Evolutionary conservation across 2,113 vertebrate species (phyloP).

Genomic region (Zapornia atra): DNA sequence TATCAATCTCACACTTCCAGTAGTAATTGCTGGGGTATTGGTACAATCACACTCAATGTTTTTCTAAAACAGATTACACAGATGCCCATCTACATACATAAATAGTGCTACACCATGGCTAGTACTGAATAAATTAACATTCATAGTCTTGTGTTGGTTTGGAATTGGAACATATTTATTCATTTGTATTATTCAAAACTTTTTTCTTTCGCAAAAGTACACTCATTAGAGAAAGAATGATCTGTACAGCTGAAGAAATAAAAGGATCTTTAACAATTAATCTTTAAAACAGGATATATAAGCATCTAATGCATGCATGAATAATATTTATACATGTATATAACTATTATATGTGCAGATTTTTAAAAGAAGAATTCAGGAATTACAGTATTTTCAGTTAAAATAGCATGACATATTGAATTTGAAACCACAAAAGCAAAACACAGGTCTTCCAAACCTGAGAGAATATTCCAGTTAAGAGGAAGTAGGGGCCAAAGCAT

Average conservation of each 20-base stretch:
- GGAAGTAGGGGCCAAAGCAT: neutral
- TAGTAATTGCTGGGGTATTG: neutral
- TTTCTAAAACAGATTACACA: neutral
- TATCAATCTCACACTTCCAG: neutral
- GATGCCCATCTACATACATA: neutral
- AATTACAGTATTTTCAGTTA: neutral
- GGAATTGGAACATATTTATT: neutral
- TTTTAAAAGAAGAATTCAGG: neutral
- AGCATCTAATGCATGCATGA: neutral
- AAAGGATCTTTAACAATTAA: neutral
- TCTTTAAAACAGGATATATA: neutral
- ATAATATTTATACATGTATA: neutral
- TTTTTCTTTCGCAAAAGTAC: neutral
- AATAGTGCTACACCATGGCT: neutral
- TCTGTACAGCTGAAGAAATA: neutral
- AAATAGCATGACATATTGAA: neutral
- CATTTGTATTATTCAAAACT: neutral
- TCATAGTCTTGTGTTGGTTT: neutral
- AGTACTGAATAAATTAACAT: neutral
- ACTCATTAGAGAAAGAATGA: neutral
- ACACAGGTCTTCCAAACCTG: slow-evolving; percentile 5
- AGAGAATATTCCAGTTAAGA: neutral
- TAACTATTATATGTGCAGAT: neutral
- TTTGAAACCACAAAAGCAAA: neutral
- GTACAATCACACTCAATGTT: neutral